Base-by-base conservation (phyloP, 1,140 invertebrate genomes). In the Saccostrea glomerata region DNA sequence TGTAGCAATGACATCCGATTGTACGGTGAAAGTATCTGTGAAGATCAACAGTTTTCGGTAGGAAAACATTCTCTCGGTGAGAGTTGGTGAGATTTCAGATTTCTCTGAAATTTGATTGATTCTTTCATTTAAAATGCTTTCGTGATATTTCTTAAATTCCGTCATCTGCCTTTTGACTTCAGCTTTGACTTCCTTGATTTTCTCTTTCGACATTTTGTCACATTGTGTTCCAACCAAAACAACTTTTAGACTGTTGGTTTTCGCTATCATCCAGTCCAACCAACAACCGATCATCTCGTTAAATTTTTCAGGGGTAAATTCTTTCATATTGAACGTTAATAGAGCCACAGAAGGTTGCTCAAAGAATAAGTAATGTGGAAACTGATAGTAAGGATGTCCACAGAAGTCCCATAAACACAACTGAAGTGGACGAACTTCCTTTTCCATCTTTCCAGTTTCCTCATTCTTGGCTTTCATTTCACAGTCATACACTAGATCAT, bases 251-350 rank as follows among this genome's bases (percentile, higher is more conserved):
- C 92, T 93, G 88, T 95, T 94, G 40, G 90, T 93, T 87, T 93
- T 93, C 5, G 93, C 91, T 30, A 94, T 92, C 92, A 95, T 93
- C 93, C 93, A 94, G 83, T 94, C 93, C 82, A 95, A 92, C 93
- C 94, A 95, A 0, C 90, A 92, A 3, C 93, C 93, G 17, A 95
- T 91, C 84, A 92, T 89, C 17, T 93, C 90, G 5, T 92, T 63
- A 85, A 95, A 95, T 9, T 89, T 88, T 9, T 91, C 89, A 0
- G 87, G 58, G 25, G 70, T 89, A 88, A 94, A 95, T 12, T 92
- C 91, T n/a, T 92, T 87, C 92, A 94, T 91, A 88, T 93, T 93
- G 90, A 95, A 95, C 1, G 93, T 93, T 30, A 95, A 84, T 63
- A 94, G 84, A 54, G 92, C 92, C 15, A 95, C 91, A 2, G 92